Conservation (phyloP, 2,888 invertebrate genomes). For the Aspidapion aeneum region DNA sequence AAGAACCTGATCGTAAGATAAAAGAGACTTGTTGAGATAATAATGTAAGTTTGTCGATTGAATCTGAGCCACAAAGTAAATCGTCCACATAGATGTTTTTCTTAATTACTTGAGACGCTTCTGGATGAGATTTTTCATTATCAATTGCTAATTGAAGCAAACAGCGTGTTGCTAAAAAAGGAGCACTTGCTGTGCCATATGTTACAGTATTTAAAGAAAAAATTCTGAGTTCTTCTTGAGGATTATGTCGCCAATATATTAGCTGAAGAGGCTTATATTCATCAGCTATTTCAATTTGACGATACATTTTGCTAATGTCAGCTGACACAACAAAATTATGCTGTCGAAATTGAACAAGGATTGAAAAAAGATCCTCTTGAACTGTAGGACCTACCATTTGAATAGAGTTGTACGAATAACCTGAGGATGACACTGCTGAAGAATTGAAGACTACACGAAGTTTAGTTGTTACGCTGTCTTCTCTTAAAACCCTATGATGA, state of each 20-base stretch:
- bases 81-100: constrained; percentile 29
- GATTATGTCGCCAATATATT: constrained; percentile 26
- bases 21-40: constrained; percentile 8
- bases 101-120: constrained; percentile 17
- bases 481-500: constrained; percentile 32
- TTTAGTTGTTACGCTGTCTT: constrained; percentile 29
- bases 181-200: constrained; percentile 27
- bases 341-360: constrained; percentile 27
- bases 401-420: constrained; percentile 27
- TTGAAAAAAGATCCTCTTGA: constrained; percentile 28
- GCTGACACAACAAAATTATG: constrained; percentile 27
- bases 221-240: constrained; percentile 11
- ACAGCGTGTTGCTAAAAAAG: constrained; percentile 33
- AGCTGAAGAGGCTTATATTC: constrained; percentile 24
- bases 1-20: constrained; percentile 11
- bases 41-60: constrained; percentile 3
- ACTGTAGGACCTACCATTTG: constrained; percentile 25
- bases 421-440: constrained; percentile 20
- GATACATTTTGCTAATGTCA: constrained; percentile 31
- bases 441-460: constrained; percentile 33
- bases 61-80: constrained; percentile 20
- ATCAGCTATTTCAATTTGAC: constrained; percentile 24
- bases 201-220: constrained; percentile 24
- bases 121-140: constrained; percentile 10
- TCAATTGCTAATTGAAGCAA: constrained; percentile 32